A percentile compares a stretch with the other conserved stretches of the same genome.
Conservation (phyloP, 2,797 vertebrate species). For the Syndactyla subalaris region DNA sequence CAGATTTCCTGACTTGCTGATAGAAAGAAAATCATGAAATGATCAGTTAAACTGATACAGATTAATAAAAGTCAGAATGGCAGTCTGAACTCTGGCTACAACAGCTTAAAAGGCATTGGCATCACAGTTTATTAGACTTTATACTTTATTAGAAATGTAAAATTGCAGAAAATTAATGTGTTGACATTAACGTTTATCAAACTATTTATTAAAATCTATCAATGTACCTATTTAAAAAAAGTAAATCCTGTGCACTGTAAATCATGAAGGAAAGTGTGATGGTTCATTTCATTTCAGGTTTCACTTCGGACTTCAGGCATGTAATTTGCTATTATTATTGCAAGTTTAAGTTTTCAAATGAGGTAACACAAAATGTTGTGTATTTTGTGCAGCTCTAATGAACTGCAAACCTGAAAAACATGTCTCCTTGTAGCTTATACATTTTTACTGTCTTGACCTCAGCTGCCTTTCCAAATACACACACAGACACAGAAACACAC, state of each 20-base stretch:
- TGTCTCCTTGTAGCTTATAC: neutral
- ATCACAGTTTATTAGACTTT: neutral
- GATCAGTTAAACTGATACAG: neutral
- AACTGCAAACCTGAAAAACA: neutral
- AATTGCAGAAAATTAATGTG: neutral
- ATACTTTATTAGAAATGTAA: neutral
- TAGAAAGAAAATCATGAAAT: neutral
- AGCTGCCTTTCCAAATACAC: neutral
- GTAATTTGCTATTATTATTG: neutral
- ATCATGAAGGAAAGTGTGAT: neutral
- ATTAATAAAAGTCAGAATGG: neutral
- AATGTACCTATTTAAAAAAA: neutral
- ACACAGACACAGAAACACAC: fast-evolving
- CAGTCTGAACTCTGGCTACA: too few relatives aligned
- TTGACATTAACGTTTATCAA: neutral
- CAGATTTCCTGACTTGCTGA: neutral
- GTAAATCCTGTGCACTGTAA: neutral
- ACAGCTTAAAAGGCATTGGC: neutral
- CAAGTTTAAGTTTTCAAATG: neutral
- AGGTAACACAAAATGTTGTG: neutral
- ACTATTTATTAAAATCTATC: neutral
- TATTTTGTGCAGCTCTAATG: neutral
- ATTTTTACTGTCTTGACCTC: neutral
- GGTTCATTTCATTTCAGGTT: neutral
- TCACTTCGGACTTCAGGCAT: neutral